A percentile compares a stretch with the other conserved stretches of the same genome.
phyloP scores from a whole-genome alignment of 2,113 vertebrate species.

The Calypte anna region DNA sequence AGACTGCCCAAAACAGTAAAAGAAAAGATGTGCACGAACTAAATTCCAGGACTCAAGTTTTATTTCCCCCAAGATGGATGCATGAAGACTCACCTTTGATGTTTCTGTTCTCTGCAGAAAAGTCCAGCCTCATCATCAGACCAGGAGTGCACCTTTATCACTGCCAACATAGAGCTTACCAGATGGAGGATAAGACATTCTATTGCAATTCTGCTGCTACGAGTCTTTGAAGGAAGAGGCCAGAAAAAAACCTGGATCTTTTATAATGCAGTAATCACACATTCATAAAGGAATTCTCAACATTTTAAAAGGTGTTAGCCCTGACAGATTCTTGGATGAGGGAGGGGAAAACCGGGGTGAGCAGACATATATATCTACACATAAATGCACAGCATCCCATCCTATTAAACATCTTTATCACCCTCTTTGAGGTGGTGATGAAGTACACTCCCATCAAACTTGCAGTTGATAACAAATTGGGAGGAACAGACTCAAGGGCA shows the following conservation, averaged over 20 bases:
- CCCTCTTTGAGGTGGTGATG: not conserved
- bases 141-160: not conserved
- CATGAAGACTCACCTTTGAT: not conserved
- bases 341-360: not conserved
- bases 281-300: not conserved
- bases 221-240: not conserved
- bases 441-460: not conserved
- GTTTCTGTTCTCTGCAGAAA: not conserved
- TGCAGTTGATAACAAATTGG: not conserved
- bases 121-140: not conserved
- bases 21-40: not conserved
- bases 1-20: not conserved
- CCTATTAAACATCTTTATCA: not conserved
- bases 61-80: not conserved
- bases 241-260: not conserved
- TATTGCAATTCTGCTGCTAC: not conserved
- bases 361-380: too few species aligned
- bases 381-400: not conserved
- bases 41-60: not conserved
- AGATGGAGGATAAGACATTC: not conserved
- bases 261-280: not conserved
- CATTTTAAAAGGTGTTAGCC: not conserved
- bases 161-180: not conserved
- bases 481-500: not conserved
- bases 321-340: not conserved